Evolutionary conservation across 2,113 vertebrate genomes (phyloP).

Genomic region (Prunella fulvescens): DNA sequence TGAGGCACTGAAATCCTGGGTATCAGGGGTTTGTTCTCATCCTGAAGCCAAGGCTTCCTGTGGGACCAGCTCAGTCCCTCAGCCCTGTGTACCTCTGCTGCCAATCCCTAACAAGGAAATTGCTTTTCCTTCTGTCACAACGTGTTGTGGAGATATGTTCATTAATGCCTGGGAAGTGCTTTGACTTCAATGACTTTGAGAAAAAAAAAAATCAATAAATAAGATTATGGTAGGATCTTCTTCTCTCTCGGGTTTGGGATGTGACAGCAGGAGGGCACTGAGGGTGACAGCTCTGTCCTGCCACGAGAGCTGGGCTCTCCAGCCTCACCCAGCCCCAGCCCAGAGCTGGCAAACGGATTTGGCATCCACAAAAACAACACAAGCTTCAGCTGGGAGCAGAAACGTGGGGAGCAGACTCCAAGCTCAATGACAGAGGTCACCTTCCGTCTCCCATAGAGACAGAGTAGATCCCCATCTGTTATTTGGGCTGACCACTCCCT

Average conservation of each 20-base stretch:
- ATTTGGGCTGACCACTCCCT: conserved; percentile 68
- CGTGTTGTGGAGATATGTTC: conserved; percentile 10
- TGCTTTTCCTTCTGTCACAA: conserved; percentile 55
- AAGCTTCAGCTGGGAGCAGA: not conserved
- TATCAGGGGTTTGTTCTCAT: conserved; percentile 59
- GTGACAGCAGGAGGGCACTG: not conserved
- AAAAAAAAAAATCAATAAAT: not conserved
- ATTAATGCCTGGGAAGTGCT: conserved; percentile 56
- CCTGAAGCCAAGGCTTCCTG: conserved; percentile 55
- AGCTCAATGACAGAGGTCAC: conserved; percentile 62
- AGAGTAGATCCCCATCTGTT: conserved; percentile 67
- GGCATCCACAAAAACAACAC: conserved; percentile 7
- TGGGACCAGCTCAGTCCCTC: conserved; percentile 35
- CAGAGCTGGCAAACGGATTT: not conserved
- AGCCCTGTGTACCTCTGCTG: conserved; percentile 49
- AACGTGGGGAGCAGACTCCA: conserved; percentile 19
- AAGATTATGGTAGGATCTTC: not conserved
- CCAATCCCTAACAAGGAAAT: conserved; percentile 56
- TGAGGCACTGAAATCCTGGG: conserved; percentile 42
- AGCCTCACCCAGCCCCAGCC: not conserved
- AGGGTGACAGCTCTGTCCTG: not conserved
- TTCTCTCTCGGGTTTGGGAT: not conserved
- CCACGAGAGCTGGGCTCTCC: not conserved
- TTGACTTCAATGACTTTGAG: not conserved
- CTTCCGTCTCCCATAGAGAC: conserved; percentile 65